phyloP scores from a whole-genome alignment of 2,113 vertebrate species.

The Barbus barbus region DNA sequence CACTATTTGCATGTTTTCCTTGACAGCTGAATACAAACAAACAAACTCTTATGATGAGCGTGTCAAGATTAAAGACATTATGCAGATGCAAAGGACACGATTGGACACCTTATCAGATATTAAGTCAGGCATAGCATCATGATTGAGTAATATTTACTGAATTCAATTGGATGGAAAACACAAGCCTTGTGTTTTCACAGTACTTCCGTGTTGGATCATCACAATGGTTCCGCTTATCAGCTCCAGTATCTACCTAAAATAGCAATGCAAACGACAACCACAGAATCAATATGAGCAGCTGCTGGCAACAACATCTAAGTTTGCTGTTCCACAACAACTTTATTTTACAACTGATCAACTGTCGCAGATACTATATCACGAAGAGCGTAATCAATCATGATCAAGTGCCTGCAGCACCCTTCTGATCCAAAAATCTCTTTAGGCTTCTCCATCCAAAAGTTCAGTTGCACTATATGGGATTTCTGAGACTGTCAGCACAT shows the following conservation, averaged over 20 bases:
- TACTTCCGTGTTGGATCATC: background rate
- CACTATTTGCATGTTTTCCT: slow-evolving; percentile 30
- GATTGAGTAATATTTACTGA: background rate
- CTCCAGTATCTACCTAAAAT: background rate
- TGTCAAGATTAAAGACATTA: background rate
- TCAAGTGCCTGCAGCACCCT: background rate
- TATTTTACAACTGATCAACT: too few relatives aligned
- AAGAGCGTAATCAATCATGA: background rate
- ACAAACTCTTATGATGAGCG: background rate
- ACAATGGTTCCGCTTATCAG: background rate
- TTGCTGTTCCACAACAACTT: background rate
- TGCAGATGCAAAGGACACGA: background rate
- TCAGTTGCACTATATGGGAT: slow-evolving; percentile 56
- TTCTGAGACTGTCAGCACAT: slow-evolving; percentile 67
- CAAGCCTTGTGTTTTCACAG: background rate
- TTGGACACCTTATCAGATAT: slow-evolving; percentile 4
- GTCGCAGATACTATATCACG: background rate
- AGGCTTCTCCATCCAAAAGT: slow-evolving; percentile 19
- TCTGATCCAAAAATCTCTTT: slow-evolving; percentile 10
- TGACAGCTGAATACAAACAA: background rate
- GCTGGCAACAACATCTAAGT: background rate
- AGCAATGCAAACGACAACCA: background rate
- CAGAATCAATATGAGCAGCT: background rate
- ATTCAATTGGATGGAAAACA: slow-evolving; percentile 3
- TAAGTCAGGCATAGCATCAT: background rate